A percentile compares a stretch with the other conserved stretches of the same genome.
These are phyloP conservation scores for Piscicola geometra DNA, from an alignment of 2,888 invertebrate species.

Conservation along the genomic window DNA sequence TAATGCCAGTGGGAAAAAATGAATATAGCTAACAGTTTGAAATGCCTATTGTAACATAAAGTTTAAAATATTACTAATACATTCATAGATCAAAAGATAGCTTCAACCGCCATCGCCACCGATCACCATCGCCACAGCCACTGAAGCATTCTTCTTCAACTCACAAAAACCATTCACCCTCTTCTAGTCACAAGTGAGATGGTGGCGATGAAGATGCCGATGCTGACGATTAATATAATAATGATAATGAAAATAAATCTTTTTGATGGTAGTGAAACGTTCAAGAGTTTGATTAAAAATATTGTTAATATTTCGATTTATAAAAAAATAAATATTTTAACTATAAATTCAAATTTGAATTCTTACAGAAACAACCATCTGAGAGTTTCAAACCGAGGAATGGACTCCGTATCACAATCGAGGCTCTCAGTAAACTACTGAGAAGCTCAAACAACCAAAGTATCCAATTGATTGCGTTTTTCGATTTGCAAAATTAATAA, in stretches of 20 bases:
- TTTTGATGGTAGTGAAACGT: no score
- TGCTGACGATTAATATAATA: no score
- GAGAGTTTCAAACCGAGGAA: not conserved
- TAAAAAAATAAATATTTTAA: no score
- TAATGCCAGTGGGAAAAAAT: not conserved
- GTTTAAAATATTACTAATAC: no score
- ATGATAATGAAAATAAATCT: no score
- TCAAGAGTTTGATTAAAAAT: no score
- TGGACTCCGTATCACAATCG: not conserved
- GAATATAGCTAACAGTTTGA: not conserved
- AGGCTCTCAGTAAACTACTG: not conserved
- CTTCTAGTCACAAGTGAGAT: not conserved
- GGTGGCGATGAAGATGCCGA: not conserved
- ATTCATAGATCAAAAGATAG: constrained; percentile 2
- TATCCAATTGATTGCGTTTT: no score
- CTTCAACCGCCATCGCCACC: constrained; percentile 5
- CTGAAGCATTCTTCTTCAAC: constrained; percentile 8
- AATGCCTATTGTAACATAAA: not conserved
- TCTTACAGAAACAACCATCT: not conserved
- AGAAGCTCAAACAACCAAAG: no score
- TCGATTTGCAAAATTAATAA: no score
- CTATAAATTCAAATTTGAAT: no score
- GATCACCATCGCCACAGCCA: not conserved
- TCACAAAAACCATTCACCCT: constrained; percentile 1
- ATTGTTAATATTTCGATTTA: no score